Base-by-base conservation (phyloP, 2,797 vertebrate species). In the Syngnathus acus region DNA sequence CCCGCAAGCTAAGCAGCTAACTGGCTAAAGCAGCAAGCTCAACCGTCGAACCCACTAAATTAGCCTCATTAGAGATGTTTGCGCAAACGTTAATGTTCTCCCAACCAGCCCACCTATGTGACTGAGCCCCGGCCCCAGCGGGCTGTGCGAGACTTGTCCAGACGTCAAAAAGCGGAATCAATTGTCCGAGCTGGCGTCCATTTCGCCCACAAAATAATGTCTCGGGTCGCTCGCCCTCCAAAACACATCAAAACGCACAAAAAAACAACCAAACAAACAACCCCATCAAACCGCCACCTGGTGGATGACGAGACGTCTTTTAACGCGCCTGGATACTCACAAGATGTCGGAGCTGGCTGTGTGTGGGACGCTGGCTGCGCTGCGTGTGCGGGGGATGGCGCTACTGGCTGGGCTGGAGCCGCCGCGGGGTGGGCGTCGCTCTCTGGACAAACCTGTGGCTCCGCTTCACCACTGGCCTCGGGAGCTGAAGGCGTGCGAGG, bases 271-370 rank as follows among this genome's bases (percentile, higher is more conserved):
- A 32, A 32, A 32, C 32, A 32, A 32, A 32, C 3, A 32, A 32
- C 2, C 2, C 2, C 32, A 32, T 32, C 3, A 32, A 32, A 32
- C 32, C 32, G 32, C 32, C 32, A 32, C 32, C 32, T 32, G 32
- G 32, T 32, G 32, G 32, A 32, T 8, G 37, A 61, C 40, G 16
- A 14, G 26, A 17, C 8, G 6, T 9, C 9, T 0, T 4, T n/a
- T 47, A 43, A 14, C 4, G 9, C 10, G 38, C 2, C 2, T 0
- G 32, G 37, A 77, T 59, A 89, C 91, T 90, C 72, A 92, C 91
- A 79, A 21, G 89, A 84, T 70, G 84, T 79, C 38, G 87, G 84
- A 84, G 87, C 19, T 76, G 74, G 65, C 71, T 82, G 78, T 55
- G 78, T 84, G 73, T 71, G 79, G 76, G 84, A 75, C 66, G 82